These are phyloP conservation scores for Molanna angustata DNA, from an alignment of 2,888 invertebrate species.

Conservation along the genomic window DNA sequence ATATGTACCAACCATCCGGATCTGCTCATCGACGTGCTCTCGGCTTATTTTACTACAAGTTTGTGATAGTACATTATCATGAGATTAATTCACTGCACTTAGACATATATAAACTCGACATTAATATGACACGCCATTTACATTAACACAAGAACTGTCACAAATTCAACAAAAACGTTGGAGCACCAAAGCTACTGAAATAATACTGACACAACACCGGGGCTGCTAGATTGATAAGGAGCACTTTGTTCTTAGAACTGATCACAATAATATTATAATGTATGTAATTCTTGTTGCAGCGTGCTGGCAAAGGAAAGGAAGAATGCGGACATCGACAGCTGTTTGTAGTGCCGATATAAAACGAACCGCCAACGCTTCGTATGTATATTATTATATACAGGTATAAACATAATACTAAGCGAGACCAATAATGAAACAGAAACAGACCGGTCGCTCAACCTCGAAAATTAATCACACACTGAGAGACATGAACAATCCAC, in stretches of 20 bases:
- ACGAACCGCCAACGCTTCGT: no score
- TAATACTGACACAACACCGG: background rate
- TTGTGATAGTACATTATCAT: no score
- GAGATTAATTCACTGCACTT: no score
- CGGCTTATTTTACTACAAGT: no score
- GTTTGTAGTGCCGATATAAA: no score
- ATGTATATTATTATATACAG: no score
- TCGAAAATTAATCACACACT: slow-evolving; percentile 7
- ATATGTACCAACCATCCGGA: slow-evolving; percentile 26
- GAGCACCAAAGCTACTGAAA: background rate
- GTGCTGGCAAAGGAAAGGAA: no score
- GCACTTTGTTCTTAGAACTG: background rate
- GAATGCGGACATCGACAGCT: slow-evolving; percentile 23
- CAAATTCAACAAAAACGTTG: background rate
- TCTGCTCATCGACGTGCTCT: slow-evolving; percentile 9
- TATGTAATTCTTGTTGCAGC: no score
- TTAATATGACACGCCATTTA: no score
- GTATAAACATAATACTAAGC: slow-evolving; percentile 14
- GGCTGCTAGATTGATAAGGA: slow-evolving; percentile 6
- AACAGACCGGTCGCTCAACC: slow-evolving; percentile 20
- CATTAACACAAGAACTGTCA: slow-evolving; percentile 1
- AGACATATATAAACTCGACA: no score
- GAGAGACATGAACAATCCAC: slow-evolving; percentile 13
- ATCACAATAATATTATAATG: no score
- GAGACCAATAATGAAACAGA: slow-evolving; percentile 16